Conservation (phyloP, 2,888 invertebrate genomes). For the Plebejus anna region DNA sequence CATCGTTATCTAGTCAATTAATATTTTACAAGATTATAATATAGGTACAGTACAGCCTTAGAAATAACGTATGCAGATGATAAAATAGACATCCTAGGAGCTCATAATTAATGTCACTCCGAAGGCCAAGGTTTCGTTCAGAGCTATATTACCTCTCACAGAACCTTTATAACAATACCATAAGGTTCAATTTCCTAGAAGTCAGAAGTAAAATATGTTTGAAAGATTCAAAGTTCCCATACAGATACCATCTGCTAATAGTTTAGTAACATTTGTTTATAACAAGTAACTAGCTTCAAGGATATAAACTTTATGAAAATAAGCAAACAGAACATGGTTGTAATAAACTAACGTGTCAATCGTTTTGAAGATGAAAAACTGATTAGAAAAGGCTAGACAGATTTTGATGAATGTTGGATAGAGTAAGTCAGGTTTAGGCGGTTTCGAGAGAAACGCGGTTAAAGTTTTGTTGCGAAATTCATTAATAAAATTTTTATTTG, state of each 20-base stretch:
- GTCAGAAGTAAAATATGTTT: neutral
- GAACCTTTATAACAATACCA: neutral
- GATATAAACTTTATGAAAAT: slow-evolving; percentile 23
- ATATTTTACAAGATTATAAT: neutral
- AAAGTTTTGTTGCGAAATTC: too few relatives aligned
- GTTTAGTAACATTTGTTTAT: slow-evolving; percentile 31
- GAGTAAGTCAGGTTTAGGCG: too few relatives aligned
- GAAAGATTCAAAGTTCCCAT: slow-evolving; percentile 30
- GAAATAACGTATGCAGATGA: neutral
- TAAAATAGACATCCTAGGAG: neutral
- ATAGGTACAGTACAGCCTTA: neutral
- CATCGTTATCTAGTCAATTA: neutral
- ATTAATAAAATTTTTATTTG: too few relatives aligned
- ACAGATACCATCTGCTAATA: slow-evolving; percentile 33
- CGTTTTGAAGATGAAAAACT: neutral
- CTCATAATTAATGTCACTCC: slow-evolving; percentile 13
- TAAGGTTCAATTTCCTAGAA: neutral
- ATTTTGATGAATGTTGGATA: too few relatives aligned
- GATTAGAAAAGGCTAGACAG: too few relatives aligned
- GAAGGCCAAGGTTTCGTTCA: slow-evolving; percentile 18
- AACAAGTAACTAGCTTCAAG: slow-evolving; percentile 25
- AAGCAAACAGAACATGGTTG: neutral
- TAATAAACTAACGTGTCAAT: neutral
- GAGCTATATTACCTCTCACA: neutral
- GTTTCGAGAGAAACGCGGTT: too few relatives aligned